Base-by-base conservation (phyloP, 2,113 vertebrate genomes). In the Excalfactoria chinensis region DNA sequence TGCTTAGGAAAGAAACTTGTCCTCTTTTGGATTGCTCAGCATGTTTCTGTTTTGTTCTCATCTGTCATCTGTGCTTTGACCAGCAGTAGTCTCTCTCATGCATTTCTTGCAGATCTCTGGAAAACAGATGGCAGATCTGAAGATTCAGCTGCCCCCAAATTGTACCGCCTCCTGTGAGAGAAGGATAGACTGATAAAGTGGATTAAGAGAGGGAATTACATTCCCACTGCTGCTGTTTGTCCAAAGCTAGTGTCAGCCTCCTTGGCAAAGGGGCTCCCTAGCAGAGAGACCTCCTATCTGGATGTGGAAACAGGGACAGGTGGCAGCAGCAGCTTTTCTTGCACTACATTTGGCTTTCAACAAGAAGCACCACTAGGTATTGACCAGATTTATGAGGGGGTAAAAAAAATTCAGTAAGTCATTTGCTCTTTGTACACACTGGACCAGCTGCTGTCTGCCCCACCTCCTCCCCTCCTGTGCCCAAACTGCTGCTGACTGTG, bases 91-190 rank as follows among this genome's bases (percentile, higher is more conserved):
- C 51, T 68, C 40, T 34, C 85, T 56, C 53, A 25, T 43, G 58
- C 10, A 8, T 44, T 41, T 80, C 72, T 93, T 67, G 41, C 37
- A 64, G 68, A 20, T 84, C 64, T 64, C 18, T 12, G 9, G 55
- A 56, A 90, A 88, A 83, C 90, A 94, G 79, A 90, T 77, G 64
- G 83, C 46, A 90, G 32, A 84, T 77, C 37, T 58, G 76, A 91
- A 86, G 49, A 74, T 91, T 91, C 86, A 88, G 22, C 46, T 95
- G 51, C 56, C 85, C 67, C 62, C 22, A 70, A 74, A 91, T 32
- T 68, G 5, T 77, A 40, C 67, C 46, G 68, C 71, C 74, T 91
- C 72, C 60, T 88, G 41, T 68, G 41, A 48, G 56, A 93, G 64
- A 73, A 25, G 46, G 32, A 62, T 37, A 91, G 68, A 83, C 72